Percentiles rank a stretch among this genome's conserved stretches.
Conservation (phyloP, 2,113 vertebrate genomes). For the Chitala chitala region DNA sequence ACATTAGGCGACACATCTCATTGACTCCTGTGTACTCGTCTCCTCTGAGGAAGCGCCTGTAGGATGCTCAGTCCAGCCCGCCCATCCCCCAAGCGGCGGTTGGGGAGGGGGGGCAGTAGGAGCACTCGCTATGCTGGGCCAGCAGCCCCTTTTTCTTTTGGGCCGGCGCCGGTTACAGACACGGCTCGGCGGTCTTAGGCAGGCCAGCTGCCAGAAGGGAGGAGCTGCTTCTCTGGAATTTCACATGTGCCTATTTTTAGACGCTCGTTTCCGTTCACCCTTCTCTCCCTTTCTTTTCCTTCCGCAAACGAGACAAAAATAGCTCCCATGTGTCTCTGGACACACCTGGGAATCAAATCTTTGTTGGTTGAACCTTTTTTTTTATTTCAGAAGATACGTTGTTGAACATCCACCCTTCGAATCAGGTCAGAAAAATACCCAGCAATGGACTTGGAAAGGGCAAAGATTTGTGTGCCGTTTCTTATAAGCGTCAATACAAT, state of each 20-base stretch:
- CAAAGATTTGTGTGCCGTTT: no score
- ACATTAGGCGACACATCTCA: not conserved
- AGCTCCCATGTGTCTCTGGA: conserved; percentile 44
- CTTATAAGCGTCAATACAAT: not conserved
- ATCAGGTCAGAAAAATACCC: not conserved
- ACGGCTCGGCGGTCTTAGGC: not conserved
- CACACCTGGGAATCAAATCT: conserved; percentile 50
- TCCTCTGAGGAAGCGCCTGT: not conserved
- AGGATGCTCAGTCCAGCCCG: no score
- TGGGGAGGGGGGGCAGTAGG: not conserved
- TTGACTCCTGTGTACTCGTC: not conserved
- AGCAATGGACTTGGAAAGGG: not conserved
- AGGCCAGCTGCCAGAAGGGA: conserved; percentile 39
- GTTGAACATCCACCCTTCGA: not conserved
- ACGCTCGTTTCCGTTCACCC: conserved; percentile 55
- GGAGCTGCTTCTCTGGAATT: conserved; percentile 66
- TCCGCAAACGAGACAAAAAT: conserved; percentile 54
- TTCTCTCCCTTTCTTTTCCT: conserved; percentile 35
- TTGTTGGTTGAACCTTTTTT: conserved; percentile 22
- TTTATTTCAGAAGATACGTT: no score
- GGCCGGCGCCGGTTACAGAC: not conserved
- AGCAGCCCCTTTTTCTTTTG: no score
- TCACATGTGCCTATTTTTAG: conserved; percentile 65
- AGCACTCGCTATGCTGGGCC: not conserved
- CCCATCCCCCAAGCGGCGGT: no score